Evolutionary conservation across 1,140 invertebrate genomes (phyloP), one percentile per base, ranked within the genome.

Genomic region (Ceratosolen solmsi): DNA sequence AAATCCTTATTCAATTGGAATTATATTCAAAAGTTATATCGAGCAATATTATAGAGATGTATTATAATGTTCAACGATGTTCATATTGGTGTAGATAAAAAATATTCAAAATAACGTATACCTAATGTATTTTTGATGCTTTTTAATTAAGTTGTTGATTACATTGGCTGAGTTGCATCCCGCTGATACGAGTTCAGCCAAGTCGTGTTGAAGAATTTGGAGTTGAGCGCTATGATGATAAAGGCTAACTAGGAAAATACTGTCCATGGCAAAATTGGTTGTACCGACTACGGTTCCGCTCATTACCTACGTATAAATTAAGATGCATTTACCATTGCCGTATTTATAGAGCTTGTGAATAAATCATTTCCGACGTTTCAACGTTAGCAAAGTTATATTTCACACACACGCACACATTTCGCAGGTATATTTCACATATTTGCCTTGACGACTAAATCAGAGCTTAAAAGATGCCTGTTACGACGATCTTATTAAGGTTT

Each of bases 221-320:
- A 84, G 46, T 9, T 76, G 84, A 36, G 84, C 84, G 65, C 81
- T 83, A 3, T n/a, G 3, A 22, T 83, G 81, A 22, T 82, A 82
- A 9, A 84, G 46, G 22, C 51, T 41, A 0, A 84, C 81, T 17
- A 84, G 49, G 30, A 80, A 84, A 38, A 84, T 68, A 7, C 72
- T 82, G 30, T 84, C 84, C 58, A 80, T 63, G 17, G 83, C 58
- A 25, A 75, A 79, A 56, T 82, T 84, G 15, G 63, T n/a, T 1
- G 77, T 82, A 2, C 83, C 72, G 9, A 77, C 80, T 3, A 79
- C 60, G 9, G 68, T 30, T 27, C 83, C 83, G 27, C 9, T 51
- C 9, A 84, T 70, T n/a, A 84, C 30, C 83, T 84, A 27, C 9
- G 54, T 70, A 7, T 1, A 70, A 49, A 65, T 1, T 13, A 38